Evolutionary conservation across 2,888 invertebrate species (phyloP).

Genomic region (Cylloceria caligata): DNA sequence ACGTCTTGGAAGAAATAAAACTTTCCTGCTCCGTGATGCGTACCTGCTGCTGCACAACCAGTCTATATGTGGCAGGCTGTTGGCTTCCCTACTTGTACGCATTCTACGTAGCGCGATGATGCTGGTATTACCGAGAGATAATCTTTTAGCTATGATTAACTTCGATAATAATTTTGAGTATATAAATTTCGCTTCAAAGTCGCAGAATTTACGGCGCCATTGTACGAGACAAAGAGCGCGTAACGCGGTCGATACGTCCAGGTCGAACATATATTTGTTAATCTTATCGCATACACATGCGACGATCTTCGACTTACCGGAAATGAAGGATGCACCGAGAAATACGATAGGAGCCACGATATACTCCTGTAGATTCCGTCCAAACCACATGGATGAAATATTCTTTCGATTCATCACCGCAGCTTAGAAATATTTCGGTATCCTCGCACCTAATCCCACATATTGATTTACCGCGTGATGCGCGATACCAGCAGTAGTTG

Average conservation of each 20-base stretch:
- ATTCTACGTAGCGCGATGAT: background rate
- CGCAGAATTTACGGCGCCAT: constrained; percentile 7
- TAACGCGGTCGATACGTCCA: background rate
- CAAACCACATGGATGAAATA: too few relatives aligned
- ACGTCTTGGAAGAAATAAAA: constrained; percentile 39
- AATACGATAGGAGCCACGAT: background rate
- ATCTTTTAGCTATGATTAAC: constrained; percentile 30
- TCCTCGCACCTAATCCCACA: too few relatives aligned
- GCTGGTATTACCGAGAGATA: constrained; percentile 13
- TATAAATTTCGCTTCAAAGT: constrained; percentile 8
- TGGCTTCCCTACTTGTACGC: background rate
- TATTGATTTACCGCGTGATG: too few relatives aligned
- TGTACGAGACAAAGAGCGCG: background rate
- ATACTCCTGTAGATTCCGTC: too few relatives aligned
- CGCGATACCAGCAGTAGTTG: too few relatives aligned
- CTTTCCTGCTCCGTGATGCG: constrained; percentile 23
- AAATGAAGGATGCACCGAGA: constrained; percentile 25
- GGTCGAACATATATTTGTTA: background rate
- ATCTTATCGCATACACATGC: background rate
- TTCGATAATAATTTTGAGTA: constrained; percentile 21
- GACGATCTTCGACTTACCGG: constrained; percentile 10
- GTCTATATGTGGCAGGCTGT: background rate
- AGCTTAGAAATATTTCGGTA: too few relatives aligned
- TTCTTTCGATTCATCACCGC: too few relatives aligned
- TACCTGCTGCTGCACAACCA: background rate